Base-by-base conservation (phyloP, 1,140 invertebrate genomes). In the Lordiphosa clarofinis region DNA sequence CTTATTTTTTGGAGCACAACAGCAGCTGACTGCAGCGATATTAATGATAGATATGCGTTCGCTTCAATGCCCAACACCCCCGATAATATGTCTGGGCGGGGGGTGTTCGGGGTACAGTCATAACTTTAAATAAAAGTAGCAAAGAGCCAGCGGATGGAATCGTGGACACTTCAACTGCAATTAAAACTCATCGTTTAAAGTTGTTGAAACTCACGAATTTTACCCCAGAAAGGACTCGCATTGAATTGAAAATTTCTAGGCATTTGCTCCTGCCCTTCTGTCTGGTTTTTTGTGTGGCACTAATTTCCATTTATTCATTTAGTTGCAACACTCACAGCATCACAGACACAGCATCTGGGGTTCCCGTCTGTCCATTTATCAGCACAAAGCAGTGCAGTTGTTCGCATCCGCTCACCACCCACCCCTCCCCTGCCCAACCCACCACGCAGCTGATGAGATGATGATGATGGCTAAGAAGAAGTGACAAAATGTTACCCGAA, bases 1-100 rank as follows among this genome's bases (percentile, higher is more conserved):
- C 40, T 46, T 4, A 55, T 63, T 59, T 58, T 78, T 54, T 56
- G 44, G 21, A 64, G 67, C 76, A 75, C 76, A 81, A 81, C 76
- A 81, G 76, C 76, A 81, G 76, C 76, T 81, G 76, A 81, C 76
- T 81, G 76, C 76, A 82, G 76, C 76, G 76, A 81, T 81, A 81
- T 81, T 81, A 81, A 81, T 81, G 76, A 81, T 82, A 81, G 75
- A 81, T 81, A 81, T 82, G 75, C 71, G 62, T 81, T 82, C 76
- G 72, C 75, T 81, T 82, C 71, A 81, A 82, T 81, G 78, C 76
- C 38, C 49, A 9, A 15, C n/a, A n/a, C 28, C 28, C 37, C 9
- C 42, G 3, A 43, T 48, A 48, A 31, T 46, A 44, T 28, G 11
- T 6, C 24, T 46, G 31, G 24, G 24, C 24, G 31, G 35, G 31